A percentile compares a stretch with the other conserved stretches of the same genome.
phyloP scores from a whole-genome alignment of 2,113 vertebrate genomes.

The Syngnathus scovelli region DNA sequence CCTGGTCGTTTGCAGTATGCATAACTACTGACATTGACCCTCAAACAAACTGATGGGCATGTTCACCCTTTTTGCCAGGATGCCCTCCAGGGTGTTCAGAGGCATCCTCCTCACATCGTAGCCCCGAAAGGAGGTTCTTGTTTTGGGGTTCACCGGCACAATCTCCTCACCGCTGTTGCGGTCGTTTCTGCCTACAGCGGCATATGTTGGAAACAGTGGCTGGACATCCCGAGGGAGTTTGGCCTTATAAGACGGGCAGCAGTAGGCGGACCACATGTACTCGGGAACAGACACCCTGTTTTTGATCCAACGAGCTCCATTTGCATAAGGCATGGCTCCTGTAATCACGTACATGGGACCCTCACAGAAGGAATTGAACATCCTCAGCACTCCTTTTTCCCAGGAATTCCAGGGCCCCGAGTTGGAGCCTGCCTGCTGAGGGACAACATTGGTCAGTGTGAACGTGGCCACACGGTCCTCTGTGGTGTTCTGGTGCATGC shows the following conservation, averaged over 20 bases:
- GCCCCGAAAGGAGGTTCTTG: background rate
- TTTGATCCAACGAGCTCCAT: slow-evolving; percentile 31
- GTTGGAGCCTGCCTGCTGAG: slow-evolving; percentile 70
- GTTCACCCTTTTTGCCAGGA: slow-evolving; percentile 46
- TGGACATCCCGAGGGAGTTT: slow-evolving; percentile 1
- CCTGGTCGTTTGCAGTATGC: background rate
- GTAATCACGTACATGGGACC: slow-evolving; percentile 58
- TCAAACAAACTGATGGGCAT: slow-evolving; percentile 46
- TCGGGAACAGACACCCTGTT: slow-evolving; percentile 59
- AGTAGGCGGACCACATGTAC: slow-evolving; percentile 71
- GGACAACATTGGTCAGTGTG: slow-evolving; percentile 77
- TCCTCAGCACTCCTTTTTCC: slow-evolving; percentile 33
- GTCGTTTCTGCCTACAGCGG: slow-evolving; percentile 63
- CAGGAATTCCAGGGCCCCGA: slow-evolving; percentile 62
- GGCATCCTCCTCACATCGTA: slow-evolving; percentile 59
- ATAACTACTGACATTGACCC: slow-evolving; percentile 29
- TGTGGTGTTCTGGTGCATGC: slow-evolving; percentile 51
- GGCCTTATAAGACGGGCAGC: slow-evolving; percentile 47
- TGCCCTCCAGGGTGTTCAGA: slow-evolving; percentile 39
- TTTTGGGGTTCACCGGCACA: slow-evolving; percentile 42
- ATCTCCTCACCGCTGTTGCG: slow-evolving; percentile 44
- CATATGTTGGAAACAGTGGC: slow-evolving; percentile 48
- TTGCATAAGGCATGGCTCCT: slow-evolving; percentile 45
- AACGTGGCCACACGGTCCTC: slow-evolving; percentile 65
- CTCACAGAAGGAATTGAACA: slow-evolving; percentile 28